Evolutionary conservation across 2,888 invertebrate genomes (phyloP).

Genomic region (Julus scandinavius): DNA sequence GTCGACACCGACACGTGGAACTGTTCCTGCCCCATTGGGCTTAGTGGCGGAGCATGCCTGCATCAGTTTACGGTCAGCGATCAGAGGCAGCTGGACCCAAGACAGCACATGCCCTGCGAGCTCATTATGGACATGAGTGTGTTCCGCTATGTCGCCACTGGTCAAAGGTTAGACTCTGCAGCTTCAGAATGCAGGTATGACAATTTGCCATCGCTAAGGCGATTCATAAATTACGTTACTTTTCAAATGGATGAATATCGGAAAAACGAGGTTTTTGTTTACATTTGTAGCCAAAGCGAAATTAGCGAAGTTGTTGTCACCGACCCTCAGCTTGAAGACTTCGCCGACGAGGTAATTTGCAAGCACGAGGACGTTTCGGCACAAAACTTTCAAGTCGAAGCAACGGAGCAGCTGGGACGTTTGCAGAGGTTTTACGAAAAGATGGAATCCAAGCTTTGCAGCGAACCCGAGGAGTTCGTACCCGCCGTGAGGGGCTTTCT

Average conservation of each 20-base stretch:
- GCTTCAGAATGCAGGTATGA: background rate
- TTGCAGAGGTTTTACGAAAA: background rate
- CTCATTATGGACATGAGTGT: background rate
- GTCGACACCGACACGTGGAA: background rate
- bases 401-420: background rate
- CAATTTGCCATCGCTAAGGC: no score
- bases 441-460: background rate
- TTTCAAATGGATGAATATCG: background rate
- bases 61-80: background rate
- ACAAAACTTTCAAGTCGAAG: background rate
- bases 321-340: no score
- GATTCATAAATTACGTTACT: no score
- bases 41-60: background rate
- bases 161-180: background rate
- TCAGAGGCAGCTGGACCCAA: background rate
- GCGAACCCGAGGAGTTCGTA: background rate
- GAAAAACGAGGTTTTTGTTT: background rate
- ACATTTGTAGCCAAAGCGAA: no score
- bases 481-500: background rate
- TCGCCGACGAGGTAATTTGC: background rate
- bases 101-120: background rate
- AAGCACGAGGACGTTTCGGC: background rate
- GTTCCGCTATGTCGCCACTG: background rate
- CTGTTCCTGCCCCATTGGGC: background rate
- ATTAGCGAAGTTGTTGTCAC: no score